Base-by-base conservation (phyloP, 1,140 invertebrate genomes). In the Hycleus phaleratus region DNA sequence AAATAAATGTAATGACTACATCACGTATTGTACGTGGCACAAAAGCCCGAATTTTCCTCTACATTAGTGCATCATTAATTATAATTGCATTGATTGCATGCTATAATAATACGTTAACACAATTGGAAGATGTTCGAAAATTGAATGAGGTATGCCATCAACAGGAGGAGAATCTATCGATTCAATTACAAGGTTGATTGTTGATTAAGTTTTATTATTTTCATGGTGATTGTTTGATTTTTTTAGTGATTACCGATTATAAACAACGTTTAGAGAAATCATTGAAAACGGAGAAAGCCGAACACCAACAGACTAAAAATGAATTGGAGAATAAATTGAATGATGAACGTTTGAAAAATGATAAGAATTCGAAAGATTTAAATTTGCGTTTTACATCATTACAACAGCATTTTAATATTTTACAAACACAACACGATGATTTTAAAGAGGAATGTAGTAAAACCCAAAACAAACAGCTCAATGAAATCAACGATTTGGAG, bases 11-110 rank as follows among this genome's bases (percentile, higher is more conserved):
- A 49, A 77, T 78, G 77, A 77, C 73, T 62, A 68, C 76, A 46
- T 75, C 77, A 64, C 70, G 78, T 39, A 74, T 78, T 57, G 77
- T 76, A 48, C 74, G 78, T 39, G 74, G 77, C 38, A 77, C 75
- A 24, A 77, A 76, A 62, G 73, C 73, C 61, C 74, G 77, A 52
- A 72, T 79, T 48, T 73, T 78, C 57, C 59, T 78, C 32, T 71
- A 75, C 42, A 63, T 79, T 58, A 73, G 68, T 64, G 71, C 70
- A 50, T 67, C 77, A 50, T 59, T 78, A 40, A 64, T 75, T 11
- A 70, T 77, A 50, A 68, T 75, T 4, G 75, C 75, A 39, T 69
- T 79, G 62, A 74, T 79, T 54, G 74, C 73, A 5, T 75, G 76
- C 63, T 79, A 75, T 56, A 78, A 78, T 61, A 78, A 74, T 62